Percentiles rank a stretch among this genome's conserved stretches.
These are phyloP conservation scores for Corynorhinus townsendii DNA, from an alignment of 2,113 vertebrate species.

Conservation along the genomic window DNA sequence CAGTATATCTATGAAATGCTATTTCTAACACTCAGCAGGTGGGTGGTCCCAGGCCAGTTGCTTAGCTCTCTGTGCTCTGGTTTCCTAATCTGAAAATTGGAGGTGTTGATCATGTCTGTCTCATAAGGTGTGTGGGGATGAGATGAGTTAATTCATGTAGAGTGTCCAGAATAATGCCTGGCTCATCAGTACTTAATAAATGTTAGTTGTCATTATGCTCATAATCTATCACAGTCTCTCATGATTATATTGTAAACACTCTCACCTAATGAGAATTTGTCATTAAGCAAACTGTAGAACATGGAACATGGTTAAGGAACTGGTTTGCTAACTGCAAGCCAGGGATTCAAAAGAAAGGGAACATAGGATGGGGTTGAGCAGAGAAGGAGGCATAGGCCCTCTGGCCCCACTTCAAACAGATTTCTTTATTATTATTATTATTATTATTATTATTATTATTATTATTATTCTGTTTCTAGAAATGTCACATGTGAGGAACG, in stretches of 20 bases:
- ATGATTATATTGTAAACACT: not conserved
- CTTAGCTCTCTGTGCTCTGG: not conserved
- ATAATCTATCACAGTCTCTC: not conserved
- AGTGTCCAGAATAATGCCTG: not conserved
- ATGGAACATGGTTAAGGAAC: not conserved
- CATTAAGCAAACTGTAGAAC: not conserved
- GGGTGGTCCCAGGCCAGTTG: not conserved
- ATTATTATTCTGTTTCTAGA: not conserved
- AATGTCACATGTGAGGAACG: not conserved
- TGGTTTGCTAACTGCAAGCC: not conserved
- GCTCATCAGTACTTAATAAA: not conserved
- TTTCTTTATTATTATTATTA: not conserved
- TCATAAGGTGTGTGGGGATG: not conserved
- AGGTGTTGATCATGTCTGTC: not conserved
- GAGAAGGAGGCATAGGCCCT: not conserved
- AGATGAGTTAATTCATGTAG: not conserved
- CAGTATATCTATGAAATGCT: not conserved
- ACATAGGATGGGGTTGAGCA: not conserved
- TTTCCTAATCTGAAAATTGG: not conserved
- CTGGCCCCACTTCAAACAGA: not conserved
- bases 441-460: not conserved
- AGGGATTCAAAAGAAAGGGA: not conserved
- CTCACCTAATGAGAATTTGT: not conserved
- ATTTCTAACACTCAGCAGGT: not conserved
- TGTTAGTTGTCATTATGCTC: not conserved